phyloP scores from a whole-genome alignment of 2,797 vertebrate species.

The Eulemur coronatus region DNA sequence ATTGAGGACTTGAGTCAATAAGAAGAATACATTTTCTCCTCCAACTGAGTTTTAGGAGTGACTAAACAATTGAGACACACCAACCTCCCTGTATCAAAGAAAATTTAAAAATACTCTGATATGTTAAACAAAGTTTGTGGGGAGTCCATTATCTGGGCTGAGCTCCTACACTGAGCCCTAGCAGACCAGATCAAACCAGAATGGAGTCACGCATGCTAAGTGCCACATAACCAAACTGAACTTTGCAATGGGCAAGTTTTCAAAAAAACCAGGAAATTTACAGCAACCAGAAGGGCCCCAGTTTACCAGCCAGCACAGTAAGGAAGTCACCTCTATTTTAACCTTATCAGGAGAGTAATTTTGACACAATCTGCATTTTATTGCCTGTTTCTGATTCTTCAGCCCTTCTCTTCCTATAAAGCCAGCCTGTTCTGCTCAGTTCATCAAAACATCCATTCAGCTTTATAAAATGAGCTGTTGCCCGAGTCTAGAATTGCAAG shows the following conservation, averaged over 20 bases:
- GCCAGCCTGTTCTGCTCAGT: not conserved
- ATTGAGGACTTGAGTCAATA: not conserved
- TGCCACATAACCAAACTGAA: not conserved
- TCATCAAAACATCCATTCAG: not conserved
- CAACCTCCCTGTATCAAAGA: not conserved
- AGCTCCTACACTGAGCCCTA: not conserved
- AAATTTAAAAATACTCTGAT: not conserved
- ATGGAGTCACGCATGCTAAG: not conserved
- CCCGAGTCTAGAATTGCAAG: not conserved
- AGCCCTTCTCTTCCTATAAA: not conserved
- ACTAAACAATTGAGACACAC: not conserved
- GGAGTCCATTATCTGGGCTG: not conserved
- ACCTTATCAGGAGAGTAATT: not conserved
- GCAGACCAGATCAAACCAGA: not conserved
- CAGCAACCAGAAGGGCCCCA: not conserved
- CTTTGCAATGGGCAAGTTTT: not conserved
- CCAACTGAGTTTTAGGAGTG: not conserved
- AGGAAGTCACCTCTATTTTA: not conserved
- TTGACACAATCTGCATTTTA: not conserved
- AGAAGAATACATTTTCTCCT: not conserved
- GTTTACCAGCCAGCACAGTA: not conserved
- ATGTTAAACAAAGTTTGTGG: not conserved
- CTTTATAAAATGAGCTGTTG: not conserved
- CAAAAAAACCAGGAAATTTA: not conserved
- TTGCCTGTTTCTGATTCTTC: not conserved